A percentile compares a stretch with the other conserved stretches of the same genome.
phyloP scores from a whole-genome alignment of 2,113 vertebrate species.

The Ptychochromis oligacanthus region DNA sequence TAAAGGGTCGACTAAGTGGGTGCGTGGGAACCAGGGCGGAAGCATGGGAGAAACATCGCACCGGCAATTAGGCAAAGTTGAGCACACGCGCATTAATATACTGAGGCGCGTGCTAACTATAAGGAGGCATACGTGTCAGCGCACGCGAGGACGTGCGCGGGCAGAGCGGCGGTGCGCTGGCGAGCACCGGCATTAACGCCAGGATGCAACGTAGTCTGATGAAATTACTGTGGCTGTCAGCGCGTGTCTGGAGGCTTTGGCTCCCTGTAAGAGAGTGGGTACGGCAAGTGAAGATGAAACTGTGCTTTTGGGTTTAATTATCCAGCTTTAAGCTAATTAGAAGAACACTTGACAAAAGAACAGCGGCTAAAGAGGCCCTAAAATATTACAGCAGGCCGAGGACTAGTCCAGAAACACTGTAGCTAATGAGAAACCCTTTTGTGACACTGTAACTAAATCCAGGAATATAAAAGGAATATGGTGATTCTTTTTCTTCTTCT shows the following conservation, averaged over 20 bases:
- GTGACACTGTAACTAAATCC: not conserved
- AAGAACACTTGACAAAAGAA: not conserved
- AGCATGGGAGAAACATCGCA: not conserved
- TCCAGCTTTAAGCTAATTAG: constrained; percentile 36
- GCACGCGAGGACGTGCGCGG: not conserved
- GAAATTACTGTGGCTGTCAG: constrained; percentile 53
- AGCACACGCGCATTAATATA: not conserved
- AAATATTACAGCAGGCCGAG: not conserved
- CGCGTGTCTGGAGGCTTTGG: constrained; percentile 41
- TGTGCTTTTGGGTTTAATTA: constrained; percentile 34
- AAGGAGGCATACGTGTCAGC: not conserved
- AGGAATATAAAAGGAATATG: not conserved
- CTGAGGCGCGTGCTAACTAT: not conserved
- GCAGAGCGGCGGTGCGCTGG: constrained; percentile 27
- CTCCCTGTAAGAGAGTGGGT: constrained; percentile 14
- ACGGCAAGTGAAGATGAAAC: not conserved
- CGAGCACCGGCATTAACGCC: constrained; percentile 46
- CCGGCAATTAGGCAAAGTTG: not conserved
- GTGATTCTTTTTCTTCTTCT: not conserved
- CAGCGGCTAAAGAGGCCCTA: not conserved
- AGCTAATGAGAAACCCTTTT: not conserved
- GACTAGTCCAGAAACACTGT: not conserved
- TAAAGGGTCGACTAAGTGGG: not conserved
- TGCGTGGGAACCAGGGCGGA: not conserved
- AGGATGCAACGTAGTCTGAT: constrained; percentile 34